Evolutionary conservation across 2,888 invertebrate species (phyloP), one percentile per base, ranked within the genome.

Genomic region (Sicus ferrugineus): DNA sequence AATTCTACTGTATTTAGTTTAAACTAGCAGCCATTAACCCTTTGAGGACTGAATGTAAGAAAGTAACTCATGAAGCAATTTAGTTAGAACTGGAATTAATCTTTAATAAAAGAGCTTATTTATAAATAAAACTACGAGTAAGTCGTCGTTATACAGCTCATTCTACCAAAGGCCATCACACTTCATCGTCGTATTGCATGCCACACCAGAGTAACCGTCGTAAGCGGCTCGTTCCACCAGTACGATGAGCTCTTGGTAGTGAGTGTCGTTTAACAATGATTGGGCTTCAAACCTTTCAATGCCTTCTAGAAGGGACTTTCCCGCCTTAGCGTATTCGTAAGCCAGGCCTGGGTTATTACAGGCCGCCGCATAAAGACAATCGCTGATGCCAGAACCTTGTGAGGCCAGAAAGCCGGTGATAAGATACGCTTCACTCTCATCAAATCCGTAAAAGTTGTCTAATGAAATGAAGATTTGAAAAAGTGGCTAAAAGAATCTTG

Each of bases 311-410:
- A 94, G 82, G 73, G 93, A 89, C 74, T 92, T 92, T n/a, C 91
- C 92, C 0, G 93, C 94, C 2, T 90, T 89, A 2, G 91, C 88
- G 82, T 95, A 95, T 73, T 92, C 88, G 68, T 88, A 89, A 9
- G 94, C 92, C 70, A 80, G 73, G 56, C 88, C 86, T 0, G 94
- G 94, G 74, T 89, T 89, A 78, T 90, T 89, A 78, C 95, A 95
- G 9, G 93, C 91, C 2, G 93, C 89, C 63, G 90, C 88, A 80
- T 92, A 91, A 34, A 95, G 86, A 79, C 95, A 95, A 52, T 89
- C 88, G 80, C 89, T 91, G 77, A 90, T 88, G 46, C 89, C 89
- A 38, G 93, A 87, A 78, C 94, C 94, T 72, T 92, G 91, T 77
- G 94, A 93, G 0, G 90, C 90, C 63, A 93, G 83, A 75, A 84